Evolutionary conservation across 2,113 vertebrate species (phyloP).

Genomic region (Craseonycteris thonglongyai): DNA sequence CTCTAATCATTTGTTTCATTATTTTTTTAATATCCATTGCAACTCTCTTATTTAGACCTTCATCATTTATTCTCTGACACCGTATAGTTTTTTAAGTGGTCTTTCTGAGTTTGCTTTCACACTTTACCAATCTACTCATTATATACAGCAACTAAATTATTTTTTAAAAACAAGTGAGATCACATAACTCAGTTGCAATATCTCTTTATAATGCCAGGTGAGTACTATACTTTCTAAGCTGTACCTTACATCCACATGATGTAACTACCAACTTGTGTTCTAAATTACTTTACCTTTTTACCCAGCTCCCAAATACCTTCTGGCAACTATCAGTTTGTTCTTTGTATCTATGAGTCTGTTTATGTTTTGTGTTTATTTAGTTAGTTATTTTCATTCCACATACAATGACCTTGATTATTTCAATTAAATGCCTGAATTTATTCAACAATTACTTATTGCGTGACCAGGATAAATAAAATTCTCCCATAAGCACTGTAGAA

Average conservation of each 20-base stretch:
- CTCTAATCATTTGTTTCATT: rapidly evolving
- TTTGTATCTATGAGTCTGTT: too few relatives aligned
- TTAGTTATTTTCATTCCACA: too few relatives aligned
- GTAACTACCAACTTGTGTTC: too few relatives aligned
- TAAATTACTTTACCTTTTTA: too few relatives aligned
- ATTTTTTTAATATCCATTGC: neutral
- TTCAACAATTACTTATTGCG: neutral
- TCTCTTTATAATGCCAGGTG: too few relatives aligned
- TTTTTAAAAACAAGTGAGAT: neutral
- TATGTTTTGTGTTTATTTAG: too few relatives aligned
- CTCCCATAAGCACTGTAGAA: neutral
- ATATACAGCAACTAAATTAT: neutral
- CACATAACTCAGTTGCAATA: neutral
- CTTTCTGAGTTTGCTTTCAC: neutral
- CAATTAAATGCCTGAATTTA: neutral
- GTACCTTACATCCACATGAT: too few relatives aligned
- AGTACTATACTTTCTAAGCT: too few relatives aligned
- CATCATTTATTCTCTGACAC: neutral
- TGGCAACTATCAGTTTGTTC: too few relatives aligned
- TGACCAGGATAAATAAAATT: neutral
- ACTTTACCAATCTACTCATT: neutral
- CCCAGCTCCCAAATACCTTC: too few relatives aligned
- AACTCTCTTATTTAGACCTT: neutral
- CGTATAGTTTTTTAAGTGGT: neutral
- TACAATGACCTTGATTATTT: neutral